Evolutionary conservation across 2,797 vertebrate species (phyloP), one percentile per base, ranked within the genome.

Genomic region (Rhinella marina): DNA sequence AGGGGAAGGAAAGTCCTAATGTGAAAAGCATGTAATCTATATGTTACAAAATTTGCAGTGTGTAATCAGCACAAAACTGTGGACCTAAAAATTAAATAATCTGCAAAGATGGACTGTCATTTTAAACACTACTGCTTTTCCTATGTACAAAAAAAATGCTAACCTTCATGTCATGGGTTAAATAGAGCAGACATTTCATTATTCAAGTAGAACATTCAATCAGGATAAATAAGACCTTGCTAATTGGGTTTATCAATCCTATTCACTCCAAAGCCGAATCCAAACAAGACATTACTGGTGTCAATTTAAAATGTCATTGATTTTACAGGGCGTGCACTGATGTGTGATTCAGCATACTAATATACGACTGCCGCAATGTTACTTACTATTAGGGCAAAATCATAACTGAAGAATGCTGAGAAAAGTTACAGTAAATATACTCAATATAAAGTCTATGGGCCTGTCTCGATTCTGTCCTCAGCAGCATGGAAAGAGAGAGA

Each of bases 251-350:
- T 50, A 86, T 56, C 76, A 80, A 54, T 79, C 25, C 52, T 79
- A 19, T 87, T 27, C 56, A 66, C 25, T 82, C 27, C 27, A 77
- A 87, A 83, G 56, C 48, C 48, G 66, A 87, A 87, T 83, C 70
- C 72, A 87, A 77, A 87, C 68, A 87, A 81, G 70, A 54, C 23
- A 59, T 52, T 75, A 27, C 79, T 76, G 56, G 59, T 82, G 80
- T 81, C 68, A 87, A 82, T 87, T 87, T 64, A 64, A 77, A 77
- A 77, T 68, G 41, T 25, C 70, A 87, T 75, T 64, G 52, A 77
- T 64, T 87, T 82, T 76, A 66, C 72, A 83, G n/a, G 59, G 41
- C n/a, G 81, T 61, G 64, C 66, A 29, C 41, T 75, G 56, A 83
- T 66, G 64, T 52, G 52, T 66, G 32, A 76, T 62, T 23, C 73